phyloP scores from a whole-genome alignment of 1,140 invertebrate genomes.

The Rhagoletis pomonella region DNA sequence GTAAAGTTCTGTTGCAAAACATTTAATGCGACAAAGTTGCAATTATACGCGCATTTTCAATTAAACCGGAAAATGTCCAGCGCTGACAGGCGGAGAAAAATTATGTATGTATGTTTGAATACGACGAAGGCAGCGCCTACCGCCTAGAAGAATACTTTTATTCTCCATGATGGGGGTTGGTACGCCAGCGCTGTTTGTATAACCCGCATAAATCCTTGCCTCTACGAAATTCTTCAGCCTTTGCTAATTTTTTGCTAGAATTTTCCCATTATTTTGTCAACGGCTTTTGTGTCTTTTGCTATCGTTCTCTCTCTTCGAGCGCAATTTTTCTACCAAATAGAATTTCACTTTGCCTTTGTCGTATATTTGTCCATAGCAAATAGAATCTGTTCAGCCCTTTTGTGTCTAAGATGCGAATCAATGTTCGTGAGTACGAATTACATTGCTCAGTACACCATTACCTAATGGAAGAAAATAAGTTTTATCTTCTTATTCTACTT shows the following conservation, averaged over 20 bases:
- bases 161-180: not conserved
- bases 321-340: not conserved
- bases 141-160: too few relatives aligned
- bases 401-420: not conserved
- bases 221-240: not conserved
- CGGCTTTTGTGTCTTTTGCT: not conserved
- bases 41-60: constrained; percentile 49
- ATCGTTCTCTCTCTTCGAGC: not conserved
- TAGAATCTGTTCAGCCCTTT: not conserved
- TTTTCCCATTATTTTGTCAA: not conserved
- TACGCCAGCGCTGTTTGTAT: not conserved
- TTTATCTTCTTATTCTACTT: not conserved
- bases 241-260: not conserved
- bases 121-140: not conserved
- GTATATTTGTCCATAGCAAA: constrained; percentile 21
- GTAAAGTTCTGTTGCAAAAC: constrained; percentile 43
- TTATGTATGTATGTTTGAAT: not conserved
- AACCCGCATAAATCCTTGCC: constrained; percentile 41
- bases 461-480: too few relatives aligned
- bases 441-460: too few relatives aligned
- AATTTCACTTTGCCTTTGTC: not conserved
- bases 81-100: not conserved
- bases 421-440: not conserved
- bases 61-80: constrained; percentile 34
- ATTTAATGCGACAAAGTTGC: constrained; percentile 51